Base-by-base conservation (phyloP, 2,888 invertebrate species). In the Apotomis betuletana region DNA sequence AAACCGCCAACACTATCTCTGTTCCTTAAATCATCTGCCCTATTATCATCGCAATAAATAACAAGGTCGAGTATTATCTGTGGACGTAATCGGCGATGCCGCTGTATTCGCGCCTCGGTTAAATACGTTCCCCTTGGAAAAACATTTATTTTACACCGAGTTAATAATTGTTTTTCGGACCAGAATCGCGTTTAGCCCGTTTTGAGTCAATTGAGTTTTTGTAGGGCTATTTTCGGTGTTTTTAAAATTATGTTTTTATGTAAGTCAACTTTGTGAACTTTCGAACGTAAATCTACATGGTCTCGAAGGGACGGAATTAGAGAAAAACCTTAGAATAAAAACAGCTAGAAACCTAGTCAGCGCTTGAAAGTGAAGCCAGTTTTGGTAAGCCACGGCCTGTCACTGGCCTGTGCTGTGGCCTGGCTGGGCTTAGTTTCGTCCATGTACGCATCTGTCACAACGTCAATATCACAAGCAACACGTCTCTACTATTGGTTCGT, bases 21-120 rank as follows among this genome's bases (percentile, higher is more conserved):
- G 81, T 85, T 88, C 84, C 88, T 90, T 91, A 90, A 91, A 92
- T 92, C 91, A 92, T 92, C 88, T 89, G 83, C 78, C 81, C 77
- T 80, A 85, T 87, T 92, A 91, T 91, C 91, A 80, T 78, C 74
- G 78, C 83, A 79, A 87, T 91, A 91, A 91, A 91, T 91, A 87
- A 90, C 86, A 76, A 76, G 77, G 79, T 80, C 79, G 79, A 79
- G 86, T 85, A 86, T 86, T 91, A 91, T 91, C 91, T 86, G 76
- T 76, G 83, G 86, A 84, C 87, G 87, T 87, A 88, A 90, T 90
- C 91, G 83, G 81, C 83, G 86, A 87, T 89, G 89, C 85, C 87
- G 84, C 85, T 80, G 83, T 87, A 87, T 90, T 90, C 88, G 87
- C 87, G 81, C 80, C 76, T 78, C 81, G 85, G 86, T 87, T 87